A percentile compares a stretch with the other conserved stretches of the same genome.
These are phyloP conservation scores for Campylomormyrus tamandua DNA, from an alignment of 2,113 vertebrate species.

Conservation along the genomic window DNA sequence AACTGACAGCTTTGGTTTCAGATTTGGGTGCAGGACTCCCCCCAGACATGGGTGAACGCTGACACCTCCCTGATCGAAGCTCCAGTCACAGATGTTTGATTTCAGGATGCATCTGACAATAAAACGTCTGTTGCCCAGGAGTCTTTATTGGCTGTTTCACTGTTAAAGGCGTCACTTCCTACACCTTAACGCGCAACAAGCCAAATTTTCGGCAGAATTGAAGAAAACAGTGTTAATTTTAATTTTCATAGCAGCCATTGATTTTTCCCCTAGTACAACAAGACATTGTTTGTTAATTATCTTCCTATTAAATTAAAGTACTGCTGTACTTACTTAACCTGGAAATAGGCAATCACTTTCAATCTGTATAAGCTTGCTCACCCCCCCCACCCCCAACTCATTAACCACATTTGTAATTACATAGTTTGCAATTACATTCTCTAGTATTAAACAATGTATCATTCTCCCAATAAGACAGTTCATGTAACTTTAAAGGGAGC, in stretches of 20 bases:
- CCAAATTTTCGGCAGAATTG: not conserved
- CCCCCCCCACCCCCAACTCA: not conserved
- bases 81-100: not conserved
- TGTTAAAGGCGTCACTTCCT: not conserved
- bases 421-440: not conserved
- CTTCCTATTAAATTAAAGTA: conserved; percentile 3
- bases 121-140: not conserved
- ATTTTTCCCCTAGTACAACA: not conserved
- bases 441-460: conserved; percentile 9
- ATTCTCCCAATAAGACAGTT: not conserved
- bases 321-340: not conserved
- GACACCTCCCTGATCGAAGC: not conserved
- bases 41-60: conserved; percentile 30
- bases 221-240: not conserved
- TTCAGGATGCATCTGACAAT: not conserved
- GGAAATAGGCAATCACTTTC: not conserved
- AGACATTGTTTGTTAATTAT: conserved; percentile 9
- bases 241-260: not conserved
- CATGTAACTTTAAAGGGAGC: not conserved
- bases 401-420: conserved; percentile 9
- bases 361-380: not conserved
- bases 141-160: not conserved
- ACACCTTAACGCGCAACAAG: not conserved
- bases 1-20: conserved; percentile 40
- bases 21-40: conserved; percentile 28